Conservation (phyloP, 2,113 vertebrate species). For the Lasiurus cinereus region DNA sequence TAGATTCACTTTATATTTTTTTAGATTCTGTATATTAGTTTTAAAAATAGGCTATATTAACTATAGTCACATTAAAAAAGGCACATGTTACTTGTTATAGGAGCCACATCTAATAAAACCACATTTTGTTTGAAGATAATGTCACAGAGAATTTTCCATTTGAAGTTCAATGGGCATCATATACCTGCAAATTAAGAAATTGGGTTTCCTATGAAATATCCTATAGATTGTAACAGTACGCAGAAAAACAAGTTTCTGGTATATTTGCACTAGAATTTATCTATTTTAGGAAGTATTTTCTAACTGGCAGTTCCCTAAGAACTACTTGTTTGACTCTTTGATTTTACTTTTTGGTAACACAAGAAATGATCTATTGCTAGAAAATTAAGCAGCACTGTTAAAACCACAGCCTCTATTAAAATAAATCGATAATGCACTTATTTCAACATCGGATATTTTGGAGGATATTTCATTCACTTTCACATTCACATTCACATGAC, state of each 20-base stretch:
- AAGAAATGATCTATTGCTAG: constrained; percentile 48
- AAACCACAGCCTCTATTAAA: constrained; percentile 44
- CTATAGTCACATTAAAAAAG: constrained; percentile 67
- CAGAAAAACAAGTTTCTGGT: background rate
- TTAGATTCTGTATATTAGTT: constrained; percentile 28
- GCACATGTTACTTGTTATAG: constrained; percentile 62
- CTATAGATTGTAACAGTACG: background rate
- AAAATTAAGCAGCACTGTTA: background rate
- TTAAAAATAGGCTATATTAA: constrained; percentile 62
- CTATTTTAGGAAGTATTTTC: constrained; percentile 59
- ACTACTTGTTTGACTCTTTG: constrained; percentile 26
- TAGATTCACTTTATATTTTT: background rate
- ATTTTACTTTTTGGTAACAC: constrained; percentile 51
- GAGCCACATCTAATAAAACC: constrained; percentile 41
- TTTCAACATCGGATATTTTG: constrained; percentile 20
- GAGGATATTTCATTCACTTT: constrained; percentile 43
- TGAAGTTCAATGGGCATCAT: constrained; percentile 42
- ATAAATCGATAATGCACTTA: background rate
- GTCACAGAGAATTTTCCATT: constrained; percentile 59
- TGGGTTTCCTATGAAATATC: constrained; percentile 43
- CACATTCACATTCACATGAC: constrained; percentile 20
- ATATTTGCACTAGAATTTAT: constrained; percentile 50
- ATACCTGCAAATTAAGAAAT: constrained; percentile 55
- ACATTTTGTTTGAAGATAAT: constrained; percentile 46
- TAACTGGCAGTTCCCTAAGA: constrained; percentile 17